phyloP scores from a whole-genome alignment of 2,888 invertebrate species.

The Allacma fusca region DNA sequence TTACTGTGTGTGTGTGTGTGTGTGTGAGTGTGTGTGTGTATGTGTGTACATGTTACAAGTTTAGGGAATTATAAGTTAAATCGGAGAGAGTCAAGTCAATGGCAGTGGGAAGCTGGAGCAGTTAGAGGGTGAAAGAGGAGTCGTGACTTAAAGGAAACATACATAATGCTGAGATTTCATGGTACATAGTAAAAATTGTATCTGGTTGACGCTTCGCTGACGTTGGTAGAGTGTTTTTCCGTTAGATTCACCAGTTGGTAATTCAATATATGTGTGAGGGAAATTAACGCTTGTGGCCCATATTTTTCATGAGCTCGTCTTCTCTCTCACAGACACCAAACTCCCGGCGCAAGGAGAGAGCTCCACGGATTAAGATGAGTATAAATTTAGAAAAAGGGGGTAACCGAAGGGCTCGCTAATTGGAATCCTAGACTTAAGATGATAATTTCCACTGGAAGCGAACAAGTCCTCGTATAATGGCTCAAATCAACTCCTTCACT shows the following conservation, averaged over 20 bases:
- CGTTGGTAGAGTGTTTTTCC: slow-evolving; percentile 41
- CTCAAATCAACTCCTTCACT: slow-evolving; percentile 47
- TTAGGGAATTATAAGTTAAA: slow-evolving; percentile 18
- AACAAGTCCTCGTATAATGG: slow-evolving; percentile 41
- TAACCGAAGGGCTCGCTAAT: slow-evolving; percentile 55
- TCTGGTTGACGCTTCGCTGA: slow-evolving; percentile 44
- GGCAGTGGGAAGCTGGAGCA: slow-evolving; percentile 1
- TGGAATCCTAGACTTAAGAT: slow-evolving; percentile 57
- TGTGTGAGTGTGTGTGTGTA: not conserved
- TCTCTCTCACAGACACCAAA: not conserved
- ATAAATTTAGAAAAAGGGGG: slow-evolving; percentile 57
- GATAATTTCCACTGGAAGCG: slow-evolving; percentile 33
- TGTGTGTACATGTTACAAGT: not conserved
- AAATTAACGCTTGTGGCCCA: slow-evolving; percentile 61
- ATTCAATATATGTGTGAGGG: slow-evolving; percentile 60
- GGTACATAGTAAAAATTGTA: slow-evolving; percentile 42
- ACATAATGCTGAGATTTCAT: slow-evolving; percentile 44
- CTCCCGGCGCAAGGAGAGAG: slow-evolving; percentile 25
- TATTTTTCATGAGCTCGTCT: slow-evolving; percentile 53
- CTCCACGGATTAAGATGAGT: slow-evolving; percentile 54
- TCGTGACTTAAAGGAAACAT: slow-evolving; percentile 20
- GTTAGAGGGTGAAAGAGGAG: slow-evolving; percentile 6
- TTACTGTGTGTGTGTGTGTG: too few relatives aligned
- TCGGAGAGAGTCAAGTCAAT: slow-evolving; percentile 24
- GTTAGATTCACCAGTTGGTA: slow-evolving; percentile 48